Base-by-base conservation (phyloP, 2,113 vertebrate species). In the Heloderma charlesbogerti region DNA sequence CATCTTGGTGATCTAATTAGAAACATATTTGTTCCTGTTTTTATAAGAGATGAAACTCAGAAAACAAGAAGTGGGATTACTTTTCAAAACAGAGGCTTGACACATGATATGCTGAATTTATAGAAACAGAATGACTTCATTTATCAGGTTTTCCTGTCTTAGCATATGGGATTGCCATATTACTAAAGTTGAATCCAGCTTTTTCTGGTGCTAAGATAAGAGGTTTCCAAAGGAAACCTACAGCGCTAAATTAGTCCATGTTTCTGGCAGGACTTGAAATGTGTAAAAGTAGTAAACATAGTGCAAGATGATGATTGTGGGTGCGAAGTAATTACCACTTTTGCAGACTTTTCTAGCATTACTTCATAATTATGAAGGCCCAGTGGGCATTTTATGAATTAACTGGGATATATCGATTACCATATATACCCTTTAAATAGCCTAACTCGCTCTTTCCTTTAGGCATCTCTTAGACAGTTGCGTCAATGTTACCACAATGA, bases 391-490 rank as follows among this genome's bases (percentile, higher is more conserved):
- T 92, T 79, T 88, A 86, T 88, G 81, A 93, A 92, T 89, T 18
- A 93, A 89, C 3, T 34, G 60, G 43, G 83, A 6, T 60, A 77
- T 20, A 43, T 85, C 75, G 75, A 9, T 90, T 80, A 90, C 84
- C 89, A 54, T 85, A 51, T 29, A 48, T 8, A 88, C 88, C 88
- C 81, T 88, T 0, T 88, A 81, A 86, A 90, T 88, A 78, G 81
- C 78, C 9, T 60, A 71, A 63, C 60, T 89, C 18, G 87, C 37
- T 94, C 91, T 86, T 20, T 86, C 31, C 94, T 92, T 29, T 81
- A 98, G 98, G 97, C 97, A 40, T 90, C 94, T 27, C 72, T 90
- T 87, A 96, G 95, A 54, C 77, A 91, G 25, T 94, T 96, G 91
- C 84, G 92, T 37, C 71, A 94, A 57, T 34, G 83, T 34, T 92